Conservation (phyloP, 1,140 invertebrate species). For the Hylaeus volcanicus region DNA sequence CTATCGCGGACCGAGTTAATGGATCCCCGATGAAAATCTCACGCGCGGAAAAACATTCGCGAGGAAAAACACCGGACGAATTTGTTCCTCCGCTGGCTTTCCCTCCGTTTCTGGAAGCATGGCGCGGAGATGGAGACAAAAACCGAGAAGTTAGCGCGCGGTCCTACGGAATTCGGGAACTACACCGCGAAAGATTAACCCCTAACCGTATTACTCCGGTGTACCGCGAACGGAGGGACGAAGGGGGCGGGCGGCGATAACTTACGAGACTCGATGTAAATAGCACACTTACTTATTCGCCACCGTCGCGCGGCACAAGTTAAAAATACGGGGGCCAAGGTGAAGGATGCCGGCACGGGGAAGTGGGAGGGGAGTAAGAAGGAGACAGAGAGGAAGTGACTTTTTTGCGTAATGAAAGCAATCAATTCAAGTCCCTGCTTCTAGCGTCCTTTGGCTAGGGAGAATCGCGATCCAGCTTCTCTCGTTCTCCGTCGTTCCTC, state of each 20-base stretch:
- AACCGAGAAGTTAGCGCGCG: conserved; percentile 9
- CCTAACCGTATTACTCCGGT: conserved; percentile 25
- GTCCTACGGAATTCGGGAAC: conserved; percentile 25
- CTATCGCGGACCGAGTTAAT: conserved; percentile 12
- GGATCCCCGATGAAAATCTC: conserved; percentile 37
- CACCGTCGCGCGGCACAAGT: conserved; percentile 73
- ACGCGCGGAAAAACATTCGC: conserved; percentile 10
- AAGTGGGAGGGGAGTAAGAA: conserved; percentile 26
- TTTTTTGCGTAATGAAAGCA: conserved; percentile 81
- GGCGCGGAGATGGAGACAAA: conserved; percentile 27
- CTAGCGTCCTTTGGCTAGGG: conserved; percentile 62
- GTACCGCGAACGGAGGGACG: neutral
- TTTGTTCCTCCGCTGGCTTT: conserved; percentile 26
- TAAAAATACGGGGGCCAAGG: conserved; percentile 76
- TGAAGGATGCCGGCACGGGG: conserved; percentile 46
- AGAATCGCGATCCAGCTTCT: conserved; percentile 50
- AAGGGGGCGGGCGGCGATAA: conserved; percentile 69
- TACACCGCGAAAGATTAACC: conserved; percentile 48
- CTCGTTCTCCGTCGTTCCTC: conserved; percentile 42
- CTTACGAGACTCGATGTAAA: conserved; percentile 80
- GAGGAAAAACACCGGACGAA: conserved; percentile 16
- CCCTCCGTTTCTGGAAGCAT: neutral
- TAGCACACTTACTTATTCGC: conserved; percentile 79
- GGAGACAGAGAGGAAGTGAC: conserved; percentile 55
- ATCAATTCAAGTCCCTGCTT: conserved; percentile 78